Conservation (phyloP, 2,113 vertebrate genomes). For the Perca fluviatilis region DNA sequence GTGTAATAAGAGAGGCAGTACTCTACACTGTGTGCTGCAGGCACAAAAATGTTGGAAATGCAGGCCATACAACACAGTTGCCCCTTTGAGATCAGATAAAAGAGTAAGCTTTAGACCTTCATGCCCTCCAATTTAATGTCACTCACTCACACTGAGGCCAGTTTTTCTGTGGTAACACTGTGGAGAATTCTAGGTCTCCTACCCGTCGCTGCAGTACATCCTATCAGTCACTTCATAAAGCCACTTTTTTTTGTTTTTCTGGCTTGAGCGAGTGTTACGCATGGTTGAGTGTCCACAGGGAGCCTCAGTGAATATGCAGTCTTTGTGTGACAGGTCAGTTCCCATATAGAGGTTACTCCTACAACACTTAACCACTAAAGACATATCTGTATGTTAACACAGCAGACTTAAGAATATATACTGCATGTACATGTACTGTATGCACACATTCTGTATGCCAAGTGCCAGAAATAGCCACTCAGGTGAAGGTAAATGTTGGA, state of each 20-base stretch:
- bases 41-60: conserved; percentile 22
- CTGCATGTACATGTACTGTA: background rate
- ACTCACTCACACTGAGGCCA: conserved; percentile 47
- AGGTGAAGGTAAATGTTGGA: conserved; percentile 3
- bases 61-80: background rate
- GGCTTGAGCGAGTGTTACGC: conserved; percentile 56
- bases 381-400: conserved; percentile 10
- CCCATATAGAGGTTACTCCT: conserved; percentile 42
- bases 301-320: conserved; percentile 50
- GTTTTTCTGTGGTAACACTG: conserved; percentile 47
- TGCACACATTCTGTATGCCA: background rate
- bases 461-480: background rate
- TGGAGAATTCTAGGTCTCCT: conserved; percentile 56
- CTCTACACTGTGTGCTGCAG: conserved; percentile 1
- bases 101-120: conserved; percentile 52
- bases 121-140: conserved; percentile 54
- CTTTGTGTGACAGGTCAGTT: conserved; percentile 64
- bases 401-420: background rate
- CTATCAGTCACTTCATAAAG: conserved; percentile 61
- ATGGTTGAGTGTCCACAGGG: conserved; percentile 62
- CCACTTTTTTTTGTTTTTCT: conserved; percentile 25
- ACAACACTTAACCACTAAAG: conserved; percentile 36
- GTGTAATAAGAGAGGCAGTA: background rate
- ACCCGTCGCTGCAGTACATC: conserved; percentile 39
- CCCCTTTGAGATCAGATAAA: conserved; percentile 59